Evolutionary conservation across 2,797 vertebrate species (phyloP).

Genomic region (Tinamus major): DNA sequence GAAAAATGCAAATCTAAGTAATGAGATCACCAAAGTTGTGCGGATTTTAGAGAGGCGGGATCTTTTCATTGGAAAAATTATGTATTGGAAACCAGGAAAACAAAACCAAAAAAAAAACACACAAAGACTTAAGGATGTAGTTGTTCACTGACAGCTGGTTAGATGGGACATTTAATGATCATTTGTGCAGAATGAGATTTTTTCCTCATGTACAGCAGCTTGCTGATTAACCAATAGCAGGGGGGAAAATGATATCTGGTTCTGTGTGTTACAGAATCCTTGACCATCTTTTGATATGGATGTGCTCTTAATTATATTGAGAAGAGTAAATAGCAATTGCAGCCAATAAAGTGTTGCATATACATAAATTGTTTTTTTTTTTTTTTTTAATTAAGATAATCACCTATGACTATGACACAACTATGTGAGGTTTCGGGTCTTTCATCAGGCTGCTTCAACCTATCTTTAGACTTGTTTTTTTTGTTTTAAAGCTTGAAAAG

Average conservation of each 20-base stretch:
- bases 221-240: neutral
- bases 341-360: too few relatives aligned
- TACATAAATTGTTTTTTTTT: too few relatives aligned
- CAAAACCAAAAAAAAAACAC: neutral
- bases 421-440: neutral
- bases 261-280: neutral
- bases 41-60: neutral
- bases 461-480: neutral
- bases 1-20: neutral
- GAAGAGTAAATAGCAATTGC: too few relatives aligned
- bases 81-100: neutral
- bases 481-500: neutral
- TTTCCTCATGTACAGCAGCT: neutral
- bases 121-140: neutral
- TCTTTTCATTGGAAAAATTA: neutral
- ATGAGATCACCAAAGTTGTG: neutral
- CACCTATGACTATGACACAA: neutral
- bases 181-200: neutral
- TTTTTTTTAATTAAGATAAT: neutral
- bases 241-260: rapidly evolving
- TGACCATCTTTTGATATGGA: neutral
- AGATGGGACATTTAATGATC: neutral
- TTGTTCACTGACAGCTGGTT: neutral
- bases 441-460: neutral
- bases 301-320: neutral